Base-by-base conservation (phyloP, 2,797 vertebrate genomes). In the Tragopan temminckii region DNA sequence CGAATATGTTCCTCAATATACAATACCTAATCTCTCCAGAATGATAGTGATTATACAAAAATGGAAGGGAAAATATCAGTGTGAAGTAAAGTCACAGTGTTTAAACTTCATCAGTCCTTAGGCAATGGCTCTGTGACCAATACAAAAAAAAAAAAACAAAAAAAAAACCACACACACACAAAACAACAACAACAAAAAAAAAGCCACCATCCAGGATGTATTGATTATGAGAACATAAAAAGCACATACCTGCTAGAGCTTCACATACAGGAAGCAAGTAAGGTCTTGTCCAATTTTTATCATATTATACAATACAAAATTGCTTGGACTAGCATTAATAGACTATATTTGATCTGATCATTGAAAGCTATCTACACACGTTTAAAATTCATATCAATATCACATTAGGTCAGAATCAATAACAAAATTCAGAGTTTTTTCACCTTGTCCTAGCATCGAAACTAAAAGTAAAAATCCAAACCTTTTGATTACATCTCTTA, bases 381-480 rank as follows among this genome's bases (percentile, higher is more conserved):
- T 79, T 93, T 80, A 85, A 84, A 89, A 85, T 92, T 85, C 48
- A 10, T 92, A 93, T 95, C 84, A 76, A 95, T 95, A 92, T 80
- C 89, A 69, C 74, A 89, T 89, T 85, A 79, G 40, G 52, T 61
- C 59, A 79, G 43, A 95, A 95, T 95, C 93, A 83, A 95, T 93
- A 94, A 71, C 55, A 92, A 89, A 95, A 80, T 50, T 70, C 9
- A 1, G 79, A 85, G 68, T 23, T 78, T 45, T 92, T 90, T 83
- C 81, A 90, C 55, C 27, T 89, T 92, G 31, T 69, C 50, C 52
- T 71, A 46, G 45, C 21, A 33, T n/a, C 58, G 92, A 85, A 48
- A 78, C 35, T 64, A 40, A 35, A 20, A 58, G 17, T 29, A 88
- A 89, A 92, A 91, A 43, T 33, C 45, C 64, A 78, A 90, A 75